Conservation (phyloP, 2,797 vertebrate genomes). For the Squalus acanthias region DNA sequence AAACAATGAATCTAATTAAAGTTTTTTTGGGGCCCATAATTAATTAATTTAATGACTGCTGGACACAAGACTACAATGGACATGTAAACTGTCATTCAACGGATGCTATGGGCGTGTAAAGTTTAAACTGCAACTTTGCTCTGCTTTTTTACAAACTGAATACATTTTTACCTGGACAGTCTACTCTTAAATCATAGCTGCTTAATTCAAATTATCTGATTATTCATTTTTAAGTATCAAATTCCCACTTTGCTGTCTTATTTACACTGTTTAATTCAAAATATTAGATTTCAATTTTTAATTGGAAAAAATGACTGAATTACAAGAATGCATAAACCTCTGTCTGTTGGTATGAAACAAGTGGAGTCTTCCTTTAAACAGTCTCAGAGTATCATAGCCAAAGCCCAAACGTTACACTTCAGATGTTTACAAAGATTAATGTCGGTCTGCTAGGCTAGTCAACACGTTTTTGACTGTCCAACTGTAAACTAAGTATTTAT, state of each 20-base stretch:
- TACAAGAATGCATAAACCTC: background rate
- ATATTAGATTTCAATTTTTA: background rate
- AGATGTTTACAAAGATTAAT: background rate
- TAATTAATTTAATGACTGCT: background rate
- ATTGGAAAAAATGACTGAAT: background rate
- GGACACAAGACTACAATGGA: background rate
- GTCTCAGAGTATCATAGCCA: background rate
- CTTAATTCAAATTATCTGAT: background rate
- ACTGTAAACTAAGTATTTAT: background rate
- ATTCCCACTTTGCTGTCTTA: background rate
- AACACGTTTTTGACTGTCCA: background rate
- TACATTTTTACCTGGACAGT: background rate
- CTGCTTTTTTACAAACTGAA: background rate
- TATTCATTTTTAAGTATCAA: background rate
- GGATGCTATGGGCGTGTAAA: background rate
- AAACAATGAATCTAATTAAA: background rate
- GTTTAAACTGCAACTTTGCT: background rate
- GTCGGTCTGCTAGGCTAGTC: background rate
- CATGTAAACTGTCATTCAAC: background rate
- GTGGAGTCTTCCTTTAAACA: constrained; percentile 20
- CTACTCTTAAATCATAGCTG: background rate
- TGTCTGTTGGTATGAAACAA: background rate
- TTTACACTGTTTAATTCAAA: background rate
- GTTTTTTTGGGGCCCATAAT: background rate
- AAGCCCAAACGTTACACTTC: background rate